phyloP scores from a whole-genome alignment of 2,888 invertebrate species.

The Pterostichus niger region DNA sequence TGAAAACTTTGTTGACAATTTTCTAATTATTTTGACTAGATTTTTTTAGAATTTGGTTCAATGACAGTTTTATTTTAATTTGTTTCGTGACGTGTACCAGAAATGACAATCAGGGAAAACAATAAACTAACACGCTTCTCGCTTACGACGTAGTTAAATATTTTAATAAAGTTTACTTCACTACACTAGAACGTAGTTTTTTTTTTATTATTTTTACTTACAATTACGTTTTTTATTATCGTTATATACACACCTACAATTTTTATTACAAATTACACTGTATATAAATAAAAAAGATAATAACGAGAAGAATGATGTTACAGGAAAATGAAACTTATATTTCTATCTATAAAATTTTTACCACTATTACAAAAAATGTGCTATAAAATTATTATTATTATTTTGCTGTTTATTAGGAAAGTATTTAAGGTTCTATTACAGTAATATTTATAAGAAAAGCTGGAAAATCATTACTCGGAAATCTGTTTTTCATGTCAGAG shows the following conservation, averaged over 20 bases:
- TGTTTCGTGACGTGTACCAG: background rate
- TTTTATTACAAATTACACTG: background rate
- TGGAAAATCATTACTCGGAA: background rate
- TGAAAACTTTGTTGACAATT: background rate
- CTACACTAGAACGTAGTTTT: too few species aligned
- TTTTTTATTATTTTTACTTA: too few species aligned
- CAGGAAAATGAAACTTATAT: background rate
- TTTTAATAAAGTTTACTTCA: background rate
- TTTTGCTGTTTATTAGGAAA: background rate
- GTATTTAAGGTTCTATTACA: background rate
- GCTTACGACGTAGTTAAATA: background rate
- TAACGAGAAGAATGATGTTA: background rate
- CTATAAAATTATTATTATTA: too few species aligned
- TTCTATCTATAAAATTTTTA: background rate
- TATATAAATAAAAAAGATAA: conserved; percentile 4
- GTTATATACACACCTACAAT: background rate
- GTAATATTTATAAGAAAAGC: background rate
- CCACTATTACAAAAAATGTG: background rate
- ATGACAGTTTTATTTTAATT: background rate
- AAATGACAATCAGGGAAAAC: background rate
- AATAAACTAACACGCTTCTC: background rate
- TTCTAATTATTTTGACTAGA: too few species aligned
- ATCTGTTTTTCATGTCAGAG: conserved; percentile 1
- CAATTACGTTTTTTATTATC: background rate
- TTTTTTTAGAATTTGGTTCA: background rate